phyloP scores from a whole-genome alignment of 2,113 vertebrate genomes.

The Bubalus kerabau region DNA sequence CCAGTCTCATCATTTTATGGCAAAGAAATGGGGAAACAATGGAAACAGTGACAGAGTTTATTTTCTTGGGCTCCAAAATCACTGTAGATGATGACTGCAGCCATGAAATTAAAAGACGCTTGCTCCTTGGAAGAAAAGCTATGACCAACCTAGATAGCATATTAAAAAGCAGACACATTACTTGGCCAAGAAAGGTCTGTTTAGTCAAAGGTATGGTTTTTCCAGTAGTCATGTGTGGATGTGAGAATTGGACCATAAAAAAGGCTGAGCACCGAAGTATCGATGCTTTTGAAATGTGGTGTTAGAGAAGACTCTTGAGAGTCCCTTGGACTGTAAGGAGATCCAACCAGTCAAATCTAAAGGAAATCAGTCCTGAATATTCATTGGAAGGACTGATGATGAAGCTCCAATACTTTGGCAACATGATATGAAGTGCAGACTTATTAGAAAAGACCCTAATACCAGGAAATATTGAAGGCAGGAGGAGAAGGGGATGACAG shows the following conservation, averaged over 20 bases:
- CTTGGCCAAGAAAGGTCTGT: background rate
- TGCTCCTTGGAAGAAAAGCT: background rate
- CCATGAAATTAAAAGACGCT: background rate
- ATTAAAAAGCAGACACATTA: background rate
- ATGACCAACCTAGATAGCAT: background rate
- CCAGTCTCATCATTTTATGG: background rate
- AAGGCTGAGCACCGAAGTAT: background rate
- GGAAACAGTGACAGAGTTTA: background rate
- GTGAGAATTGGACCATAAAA: background rate
- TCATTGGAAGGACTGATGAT: background rate
- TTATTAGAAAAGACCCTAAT: background rate
- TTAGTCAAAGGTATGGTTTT: background rate
- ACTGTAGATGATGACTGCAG: background rate
- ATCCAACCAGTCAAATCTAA: background rate
- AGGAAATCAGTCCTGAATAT: background rate
- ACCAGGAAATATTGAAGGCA: background rate
- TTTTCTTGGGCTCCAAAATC: background rate
- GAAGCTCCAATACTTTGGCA: background rate
- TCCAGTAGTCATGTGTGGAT: background rate
- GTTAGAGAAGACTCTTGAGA: background rate
- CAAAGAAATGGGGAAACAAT: background rate
- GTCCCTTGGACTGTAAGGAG: background rate
- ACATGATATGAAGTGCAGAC: background rate
- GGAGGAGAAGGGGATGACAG: background rate
- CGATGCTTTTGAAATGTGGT: background rate